A percentile compares a stretch with the other conserved stretches of the same genome.
phyloP scores from a whole-genome alignment of 35 echinoderm and acorn worm species.

The Amphiura filiformis region DNA sequence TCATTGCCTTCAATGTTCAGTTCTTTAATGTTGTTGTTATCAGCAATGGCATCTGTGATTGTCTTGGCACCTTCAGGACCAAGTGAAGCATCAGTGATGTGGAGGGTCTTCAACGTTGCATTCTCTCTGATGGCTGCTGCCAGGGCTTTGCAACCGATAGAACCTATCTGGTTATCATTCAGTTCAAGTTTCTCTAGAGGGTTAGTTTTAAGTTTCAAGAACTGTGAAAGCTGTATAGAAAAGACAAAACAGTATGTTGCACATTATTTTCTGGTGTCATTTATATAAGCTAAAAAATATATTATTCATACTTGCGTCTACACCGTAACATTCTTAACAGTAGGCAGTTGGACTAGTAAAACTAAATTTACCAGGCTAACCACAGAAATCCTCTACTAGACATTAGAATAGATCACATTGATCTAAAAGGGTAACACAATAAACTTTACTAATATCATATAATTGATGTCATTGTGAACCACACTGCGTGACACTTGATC shows the following conservation, averaged over 20 bases:
- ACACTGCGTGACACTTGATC: neutral
- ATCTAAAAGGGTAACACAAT: neutral
- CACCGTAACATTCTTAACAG: neutral
- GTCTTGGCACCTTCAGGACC: slow-evolving; percentile 51
- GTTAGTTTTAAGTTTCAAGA: slow-evolving; percentile 47
- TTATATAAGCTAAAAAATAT: neutral
- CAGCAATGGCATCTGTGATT: slow-evolving; percentile 57
- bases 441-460: neutral
- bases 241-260: too few relatives aligned
- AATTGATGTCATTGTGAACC: neutral
- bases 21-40: slow-evolving; percentile 50
- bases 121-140: slow-evolving; percentile 44
- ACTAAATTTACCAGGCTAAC: neutral
- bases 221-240: slow-evolving; percentile 34
- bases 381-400: neutral
- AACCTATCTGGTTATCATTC: slow-evolving; percentile 56
- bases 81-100: slow-evolving; percentile 48
- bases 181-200: slow-evolving; percentile 68
- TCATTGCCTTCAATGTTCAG: slow-evolving; percentile 77
- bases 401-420: neutral
- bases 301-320: neutral
- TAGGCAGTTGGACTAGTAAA: neutral
- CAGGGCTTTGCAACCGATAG: slow-evolving; percentile 59
- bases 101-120: slow-evolving; percentile 50
- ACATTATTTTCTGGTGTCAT: too few relatives aligned